These are phyloP conservation scores for Amphibalanus amphitrite DNA, from an alignment of 1,140 invertebrate species.

Conservation along the genomic window DNA sequence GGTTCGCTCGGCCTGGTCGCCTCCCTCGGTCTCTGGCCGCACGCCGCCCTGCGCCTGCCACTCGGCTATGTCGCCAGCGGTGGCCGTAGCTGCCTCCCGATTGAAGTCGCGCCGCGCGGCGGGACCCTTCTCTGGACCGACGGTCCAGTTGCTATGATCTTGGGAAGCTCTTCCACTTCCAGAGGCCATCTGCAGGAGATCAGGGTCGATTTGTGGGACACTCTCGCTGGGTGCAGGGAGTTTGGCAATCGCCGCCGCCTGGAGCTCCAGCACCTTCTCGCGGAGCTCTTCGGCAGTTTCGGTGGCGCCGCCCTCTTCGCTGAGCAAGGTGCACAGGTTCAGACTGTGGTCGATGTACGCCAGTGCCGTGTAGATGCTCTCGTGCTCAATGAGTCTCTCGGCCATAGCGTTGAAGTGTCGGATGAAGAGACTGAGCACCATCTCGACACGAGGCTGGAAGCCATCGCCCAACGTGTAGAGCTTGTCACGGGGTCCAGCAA, in stretches of 20 bases:
- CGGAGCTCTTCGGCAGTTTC: slow-evolving; percentile 7
- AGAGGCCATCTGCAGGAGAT: background rate
- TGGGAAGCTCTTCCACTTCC: background rate
- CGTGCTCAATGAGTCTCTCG: slow-evolving; percentile 36
- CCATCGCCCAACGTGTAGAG: slow-evolving; percentile 15
- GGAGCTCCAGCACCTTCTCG: slow-evolving; percentile 12
- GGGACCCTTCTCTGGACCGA: background rate
- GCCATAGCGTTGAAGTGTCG: slow-evolving; percentile 47
- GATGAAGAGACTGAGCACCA: slow-evolving; percentile 43
- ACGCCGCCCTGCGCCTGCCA: background rate
- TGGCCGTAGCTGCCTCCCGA: background rate
- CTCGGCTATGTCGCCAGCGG: background rate
- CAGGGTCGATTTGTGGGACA: background rate
- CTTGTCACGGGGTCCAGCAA: slow-evolving; percentile 6
- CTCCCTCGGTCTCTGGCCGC: background rate
- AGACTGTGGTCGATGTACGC: slow-evolving; percentile 48
- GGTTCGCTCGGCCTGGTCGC: too few relatives aligned
- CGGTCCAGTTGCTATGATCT: background rate
- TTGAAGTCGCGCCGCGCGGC: background rate
- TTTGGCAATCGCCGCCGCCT: slow-evolving; percentile 1
- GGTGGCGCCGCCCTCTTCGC: slow-evolving; percentile 26
- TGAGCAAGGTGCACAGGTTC: slow-evolving; percentile 41
- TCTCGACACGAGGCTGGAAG: slow-evolving; percentile 11
- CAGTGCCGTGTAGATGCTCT: slow-evolving; percentile 35
- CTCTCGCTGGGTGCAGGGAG: background rate